These are phyloP conservation scores for Neoarius graeffei DNA, from an alignment of 2,113 vertebrate genomes.

Conservation along the genomic window DNA sequence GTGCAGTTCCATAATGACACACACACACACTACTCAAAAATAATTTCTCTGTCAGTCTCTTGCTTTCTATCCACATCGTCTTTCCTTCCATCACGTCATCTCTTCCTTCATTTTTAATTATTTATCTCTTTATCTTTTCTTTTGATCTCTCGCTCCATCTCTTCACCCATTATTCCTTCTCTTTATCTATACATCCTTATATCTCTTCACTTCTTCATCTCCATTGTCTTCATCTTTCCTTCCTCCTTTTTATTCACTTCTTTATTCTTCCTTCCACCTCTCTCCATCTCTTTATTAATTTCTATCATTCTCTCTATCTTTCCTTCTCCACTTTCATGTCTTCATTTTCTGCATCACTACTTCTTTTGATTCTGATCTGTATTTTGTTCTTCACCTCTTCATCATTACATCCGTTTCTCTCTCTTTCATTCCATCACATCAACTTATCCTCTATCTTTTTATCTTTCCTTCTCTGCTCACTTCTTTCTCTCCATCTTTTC, in stretches of 20 bases:
- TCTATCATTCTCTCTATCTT: background rate
- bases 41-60: background rate
- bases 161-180: background rate
- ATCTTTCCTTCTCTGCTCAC: background rate
- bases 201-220: background rate
- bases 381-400: too few species aligned
- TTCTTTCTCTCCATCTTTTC: background rate
- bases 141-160: background rate
- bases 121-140: background rate
- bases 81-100: background rate
- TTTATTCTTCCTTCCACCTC: background rate
- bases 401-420: too few species aligned
- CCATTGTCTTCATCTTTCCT: background rate
- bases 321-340: background rate
- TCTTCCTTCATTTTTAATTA: background rate
- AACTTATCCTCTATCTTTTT: background rate
- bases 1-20: conserved; percentile 56
- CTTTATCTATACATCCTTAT: background rate
- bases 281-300: background rate
- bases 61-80: background rate
- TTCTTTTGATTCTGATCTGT: background rate
- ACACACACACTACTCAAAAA: background rate
- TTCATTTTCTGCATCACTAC: background rate
- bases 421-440: background rate
- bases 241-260: background rate